phyloP scores from a whole-genome alignment of 2,797 vertebrate genomes.

The Scleropages formosus region DNA sequence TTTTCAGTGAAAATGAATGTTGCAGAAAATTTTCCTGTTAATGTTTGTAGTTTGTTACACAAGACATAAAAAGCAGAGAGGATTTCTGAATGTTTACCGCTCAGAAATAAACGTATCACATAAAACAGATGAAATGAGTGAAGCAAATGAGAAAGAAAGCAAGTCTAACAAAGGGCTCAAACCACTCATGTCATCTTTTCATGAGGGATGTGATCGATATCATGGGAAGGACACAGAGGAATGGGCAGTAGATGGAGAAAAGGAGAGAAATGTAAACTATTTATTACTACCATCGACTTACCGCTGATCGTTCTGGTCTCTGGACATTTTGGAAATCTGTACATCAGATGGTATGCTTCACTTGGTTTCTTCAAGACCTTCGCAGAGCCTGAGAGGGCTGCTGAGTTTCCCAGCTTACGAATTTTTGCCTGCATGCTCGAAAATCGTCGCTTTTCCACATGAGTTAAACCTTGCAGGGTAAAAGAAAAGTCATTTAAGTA shows the following conservation, averaged over 20 bases:
- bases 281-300: slow-evolving; percentile 38
- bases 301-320: slow-evolving; percentile 44
- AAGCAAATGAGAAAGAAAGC: too few relatives aligned
- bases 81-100: too few relatives aligned
- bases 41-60: too few relatives aligned
- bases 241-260: too few relatives aligned
- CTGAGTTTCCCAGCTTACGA: slow-evolving; percentile 20
- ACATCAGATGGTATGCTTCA: slow-evolving; percentile 38
- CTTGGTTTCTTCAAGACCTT: slow-evolving; percentile 37
- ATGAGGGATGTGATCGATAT: too few relatives aligned
- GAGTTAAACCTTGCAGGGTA: slow-evolving; percentile 39
- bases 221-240: background rate
- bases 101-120: too few relatives aligned
- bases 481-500: background rate
- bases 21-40: too few relatives aligned
- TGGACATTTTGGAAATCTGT: slow-evolving; percentile 52
- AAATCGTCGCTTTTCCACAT: slow-evolving; percentile 55
- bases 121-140: too few relatives aligned
- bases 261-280: too few relatives aligned
- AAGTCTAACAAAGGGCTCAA: too few relatives aligned
- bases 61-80: background rate
- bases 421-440: slow-evolving; percentile 40
- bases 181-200: too few relatives aligned
- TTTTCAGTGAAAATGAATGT: too few relatives aligned
- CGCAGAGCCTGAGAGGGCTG: fast-evolving